phyloP scores from a whole-genome alignment of 2,888 invertebrate species.

The Euplagia quadripunctaria region DNA sequence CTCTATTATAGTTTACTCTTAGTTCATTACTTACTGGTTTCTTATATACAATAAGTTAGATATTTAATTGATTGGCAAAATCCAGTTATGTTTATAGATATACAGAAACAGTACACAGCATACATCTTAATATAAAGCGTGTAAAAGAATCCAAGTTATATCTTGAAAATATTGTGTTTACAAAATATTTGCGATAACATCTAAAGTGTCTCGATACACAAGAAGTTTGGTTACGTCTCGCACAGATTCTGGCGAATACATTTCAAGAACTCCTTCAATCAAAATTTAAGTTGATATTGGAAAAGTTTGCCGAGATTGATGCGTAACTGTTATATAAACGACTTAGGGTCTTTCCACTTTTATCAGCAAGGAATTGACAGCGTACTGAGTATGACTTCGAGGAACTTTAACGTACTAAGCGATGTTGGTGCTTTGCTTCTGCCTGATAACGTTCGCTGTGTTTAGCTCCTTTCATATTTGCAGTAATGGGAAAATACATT shows the following conservation, averaged over 20 bases:
- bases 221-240: constrained; percentile 33
- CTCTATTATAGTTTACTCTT: no score
- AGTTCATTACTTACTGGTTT: no score
- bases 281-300: constrained; percentile 75
- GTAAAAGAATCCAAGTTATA: constrained; percentile 8
- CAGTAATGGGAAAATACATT: neutral
- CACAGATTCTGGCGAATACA: constrained; percentile 41
- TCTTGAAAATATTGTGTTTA: constrained; percentile 2
- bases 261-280: constrained; percentile 65
- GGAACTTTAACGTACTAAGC: constrained; percentile 13
- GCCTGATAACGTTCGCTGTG: neutral
- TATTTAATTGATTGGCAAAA: no score
- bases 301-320: constrained; percentile 69
- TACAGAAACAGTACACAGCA: neutral
- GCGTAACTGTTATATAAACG: constrained; percentile 55
- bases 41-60: no score
- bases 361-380: constrained; percentile 22
- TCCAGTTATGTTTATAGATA: neutral
- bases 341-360: constrained; percentile 29
- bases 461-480: neutral
- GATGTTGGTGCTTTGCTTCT: constrained; percentile 10
- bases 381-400: neutral
- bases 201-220: constrained; percentile 22
- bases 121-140: neutral
- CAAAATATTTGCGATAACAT: constrained; percentile 18